Base-by-base conservation (phyloP, 1,140 invertebrate species). In the Euschistus heros region DNA sequence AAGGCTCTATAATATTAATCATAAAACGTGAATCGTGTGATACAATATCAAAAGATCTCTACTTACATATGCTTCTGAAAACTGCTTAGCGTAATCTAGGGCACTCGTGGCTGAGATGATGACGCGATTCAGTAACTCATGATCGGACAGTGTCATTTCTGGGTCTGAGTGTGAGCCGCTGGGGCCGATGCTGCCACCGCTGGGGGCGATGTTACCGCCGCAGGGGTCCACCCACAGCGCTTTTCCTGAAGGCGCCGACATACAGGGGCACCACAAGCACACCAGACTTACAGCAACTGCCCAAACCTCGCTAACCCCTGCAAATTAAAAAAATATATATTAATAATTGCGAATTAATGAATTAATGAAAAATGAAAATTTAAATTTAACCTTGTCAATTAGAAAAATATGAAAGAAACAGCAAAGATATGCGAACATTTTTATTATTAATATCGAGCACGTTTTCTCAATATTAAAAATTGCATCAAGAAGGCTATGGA, bases 31-130 rank as follows among this genome's bases (percentile, higher is more conserved):
- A 37, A 37, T 10, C 13, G 10, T 37, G 13, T 6, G 8, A 13
- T 13, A 37, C 33, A 6, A 6, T 37, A 13, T 13, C 33, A 37
- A 10, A 10, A 10, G 10, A n/a, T n/a, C n/a, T n/a, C n/a, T 15
- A 64, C 52, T 64, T 55, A 64, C 63, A 55, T 64, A 64, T n/a
- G 50, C 2, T 20, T 64, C 63, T 17, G 46, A 50, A 50, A 64
- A 64, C 24, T 52, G 24, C 63, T 20, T n/a, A 0, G 63, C 63
- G 13, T 52, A 27, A 50, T 55, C 54, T 5, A 64, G 63, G 44
- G 47, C 63, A n/a, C 26, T 24, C 50, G 27, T 42, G 24, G 63
- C 50, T 7, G 18, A 26, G 24, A 52, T 55, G 15, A 54, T 64
- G 47, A 64, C 55, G 47, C n/a, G 17, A 7, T 4, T 33, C 15